These are phyloP conservation scores for Drosophila kuntzei DNA, from an alignment of 2,888 invertebrate species.

Conservation along the genomic window DNA sequence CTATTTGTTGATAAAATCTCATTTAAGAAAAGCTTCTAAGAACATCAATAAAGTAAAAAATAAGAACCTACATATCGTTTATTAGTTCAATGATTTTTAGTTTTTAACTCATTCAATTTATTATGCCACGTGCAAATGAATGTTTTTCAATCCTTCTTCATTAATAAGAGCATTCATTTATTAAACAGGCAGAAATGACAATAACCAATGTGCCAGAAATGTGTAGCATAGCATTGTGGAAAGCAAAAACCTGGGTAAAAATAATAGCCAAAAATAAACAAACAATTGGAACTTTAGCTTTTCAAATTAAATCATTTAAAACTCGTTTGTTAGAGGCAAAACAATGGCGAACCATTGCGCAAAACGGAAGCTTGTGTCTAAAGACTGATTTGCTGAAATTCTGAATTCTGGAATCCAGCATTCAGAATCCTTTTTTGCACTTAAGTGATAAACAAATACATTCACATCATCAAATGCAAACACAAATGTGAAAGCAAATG, in stretches of 20 bases:
- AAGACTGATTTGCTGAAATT: slow-evolving; percentile 53
- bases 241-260: slow-evolving; percentile 18
- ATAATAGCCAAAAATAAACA: slow-evolving; percentile 21
- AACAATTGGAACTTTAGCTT: slow-evolving; percentile 24
- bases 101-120: background rate
- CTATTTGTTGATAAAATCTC: background rate
- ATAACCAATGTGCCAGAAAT: slow-evolving; percentile 40
- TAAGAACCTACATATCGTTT: background rate
- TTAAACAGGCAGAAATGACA: slow-evolving; percentile 7
- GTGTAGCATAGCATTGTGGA: slow-evolving; percentile 24
- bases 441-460: slow-evolving; percentile 82
- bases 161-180: slow-evolving; percentile 21
- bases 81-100: background rate
- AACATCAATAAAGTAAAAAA: too few species aligned
- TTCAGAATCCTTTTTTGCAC: slow-evolving; percentile 74
- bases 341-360: slow-evolving; percentile 44
- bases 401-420: slow-evolving; percentile 45
- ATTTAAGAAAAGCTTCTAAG: too few species aligned
- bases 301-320: slow-evolving; percentile 79
- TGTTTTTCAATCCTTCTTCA: background rate
- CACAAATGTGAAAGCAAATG: slow-evolving; percentile 52
- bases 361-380: slow-evolving; percentile 55
- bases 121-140: background rate
- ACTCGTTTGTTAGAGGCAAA: slow-evolving; percentile 63
- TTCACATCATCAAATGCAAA: slow-evolving; percentile 65